phyloP scores from a whole-genome alignment of 2,888 invertebrate genomes.

The Volucella bombylans region DNA sequence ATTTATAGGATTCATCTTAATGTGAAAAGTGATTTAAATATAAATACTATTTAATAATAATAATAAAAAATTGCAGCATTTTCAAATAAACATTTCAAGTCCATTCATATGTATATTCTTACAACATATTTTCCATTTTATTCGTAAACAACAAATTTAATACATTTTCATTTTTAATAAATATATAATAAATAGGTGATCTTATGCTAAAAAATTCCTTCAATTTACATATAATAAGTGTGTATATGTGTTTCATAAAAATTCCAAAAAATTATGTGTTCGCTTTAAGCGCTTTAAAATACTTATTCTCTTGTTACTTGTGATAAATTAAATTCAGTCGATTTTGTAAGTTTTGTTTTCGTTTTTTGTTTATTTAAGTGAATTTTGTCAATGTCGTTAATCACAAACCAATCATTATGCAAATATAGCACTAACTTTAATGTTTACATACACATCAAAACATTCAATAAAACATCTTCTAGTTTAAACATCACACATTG shows the following conservation, averaged over 20 bases:
- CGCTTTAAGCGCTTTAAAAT: constrained; percentile 35
- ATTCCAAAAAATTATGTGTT: constrained; percentile 63
- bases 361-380: background rate
- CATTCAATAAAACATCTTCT: constrained; percentile 65
- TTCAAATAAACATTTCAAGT: background rate
- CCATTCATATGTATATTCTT: constrained; percentile 3
- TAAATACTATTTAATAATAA: too few species aligned
- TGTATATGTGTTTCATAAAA: constrained; percentile 66
- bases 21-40: too few species aligned
- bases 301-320: constrained; percentile 26
- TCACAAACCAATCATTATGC: constrained; percentile 45
- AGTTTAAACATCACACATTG: constrained; percentile 53
- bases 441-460: constrained; percentile 33
- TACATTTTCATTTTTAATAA: constrained; percentile 39
- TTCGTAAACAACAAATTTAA: constrained; percentile 53
- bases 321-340: constrained; percentile 69
- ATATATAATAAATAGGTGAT: constrained; percentile 54
- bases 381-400: constrained; percentile 31
- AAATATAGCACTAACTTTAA: constrained; percentile 18
- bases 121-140: constrained; percentile 38
- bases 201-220: constrained; percentile 47
- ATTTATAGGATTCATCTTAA: too few species aligned
- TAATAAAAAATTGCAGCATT: too few species aligned
- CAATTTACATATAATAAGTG: constrained; percentile 54
- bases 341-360: constrained; percentile 37